Percentiles rank a stretch among this genome's conserved stretches.
Evolutionary conservation across 64 coral and sea anemone genomes (phyloP).

Genomic region (Stichodactyla mertensii): DNA sequence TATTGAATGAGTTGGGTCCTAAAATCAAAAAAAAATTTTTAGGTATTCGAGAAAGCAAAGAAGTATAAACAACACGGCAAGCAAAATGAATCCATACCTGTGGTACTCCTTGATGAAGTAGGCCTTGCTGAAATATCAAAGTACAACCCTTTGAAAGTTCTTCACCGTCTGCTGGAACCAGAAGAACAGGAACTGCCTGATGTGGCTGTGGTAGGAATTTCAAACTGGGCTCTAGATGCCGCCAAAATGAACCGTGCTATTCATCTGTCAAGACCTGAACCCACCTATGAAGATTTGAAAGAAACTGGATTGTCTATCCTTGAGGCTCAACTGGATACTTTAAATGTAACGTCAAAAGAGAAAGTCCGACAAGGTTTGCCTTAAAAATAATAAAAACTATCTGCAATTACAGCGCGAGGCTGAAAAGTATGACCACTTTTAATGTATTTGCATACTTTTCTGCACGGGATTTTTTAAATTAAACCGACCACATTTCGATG

Average conservation of each 20-base stretch:
- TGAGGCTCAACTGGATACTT: neutral
- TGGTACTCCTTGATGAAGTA: conserved; percentile 70
- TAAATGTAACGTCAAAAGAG: neutral
- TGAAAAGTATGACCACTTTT: no score
- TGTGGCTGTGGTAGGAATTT: conserved; percentile 67
- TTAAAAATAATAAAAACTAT: neutral
- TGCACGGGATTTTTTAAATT: no score
- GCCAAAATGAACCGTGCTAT: conserved; percentile 83
- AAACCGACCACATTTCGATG: no score
- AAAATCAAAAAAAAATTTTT: no score
- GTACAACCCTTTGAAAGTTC: conserved; percentile 73
- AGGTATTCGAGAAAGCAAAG: conserved; percentile 71
- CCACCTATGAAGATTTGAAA: conserved; percentile 46
- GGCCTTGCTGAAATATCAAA: conserved; percentile 62
- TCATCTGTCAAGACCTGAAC: conserved; percentile 68
- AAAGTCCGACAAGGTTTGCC: neutral
- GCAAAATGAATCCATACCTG: conserved; percentile 41
- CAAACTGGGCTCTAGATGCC: conserved; percentile 71
- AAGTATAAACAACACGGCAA: conserved; percentile 35
- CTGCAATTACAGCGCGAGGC: no score
- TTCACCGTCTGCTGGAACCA: conserved; percentile 57
- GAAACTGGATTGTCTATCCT: conserved; percentile 57
- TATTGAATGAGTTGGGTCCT: no score
- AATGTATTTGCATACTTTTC: no score
- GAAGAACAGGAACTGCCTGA: conserved; percentile 37